Base-by-base conservation (phyloP, 2,797 vertebrate genomes). In the Myotis findleyi region DNA sequence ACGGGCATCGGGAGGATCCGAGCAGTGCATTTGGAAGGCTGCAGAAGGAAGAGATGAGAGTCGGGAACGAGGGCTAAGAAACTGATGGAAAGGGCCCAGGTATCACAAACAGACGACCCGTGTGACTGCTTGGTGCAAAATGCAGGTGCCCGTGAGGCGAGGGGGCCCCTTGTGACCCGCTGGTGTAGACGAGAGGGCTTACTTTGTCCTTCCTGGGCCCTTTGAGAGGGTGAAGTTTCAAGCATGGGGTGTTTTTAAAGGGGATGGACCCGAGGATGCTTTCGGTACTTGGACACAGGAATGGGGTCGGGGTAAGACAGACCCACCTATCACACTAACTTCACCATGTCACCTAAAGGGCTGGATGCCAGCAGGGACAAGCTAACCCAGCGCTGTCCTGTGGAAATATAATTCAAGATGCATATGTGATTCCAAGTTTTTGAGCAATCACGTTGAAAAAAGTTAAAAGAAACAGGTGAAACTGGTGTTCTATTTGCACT, bases 141-240 rank as follows among this genome's bases (percentile, higher is more conserved):
- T 0, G 49, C 49, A 81, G 72, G 4, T 25, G 71, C 33, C 33
- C 6, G 0, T 0, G 18, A 2, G 7, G 6, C 0, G 0, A 7
- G 18, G 14, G 11, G 51, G 3, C n/a, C 49, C 73, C n/a, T 5
- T 20, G 0, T 1, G 33, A 20, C 6, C 55, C 13, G n/a, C 13
- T 2, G 27, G 5, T 12, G 1, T 1, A 33, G 36, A 71, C 9
- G n/a, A 25, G 7, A 18, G 47, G 33, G n/a, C 23, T 66, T 1
- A 3, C 0, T 3, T 9, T 10, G 27, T 18, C 38, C 16, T 18
- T 53, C 23, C 36, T 1, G 13, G 27, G 3, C 51, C 30, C 69
- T 25, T 23, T 20, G 44, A 21, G 5, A 53, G 38, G 33, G 13
- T 27, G 16, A 27, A 1, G 8, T 33, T 72, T 62, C 81, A 30